Evolutionary conservation across 2,888 invertebrate species (phyloP).

Genomic region (Drosophila bunnanda): DNA sequence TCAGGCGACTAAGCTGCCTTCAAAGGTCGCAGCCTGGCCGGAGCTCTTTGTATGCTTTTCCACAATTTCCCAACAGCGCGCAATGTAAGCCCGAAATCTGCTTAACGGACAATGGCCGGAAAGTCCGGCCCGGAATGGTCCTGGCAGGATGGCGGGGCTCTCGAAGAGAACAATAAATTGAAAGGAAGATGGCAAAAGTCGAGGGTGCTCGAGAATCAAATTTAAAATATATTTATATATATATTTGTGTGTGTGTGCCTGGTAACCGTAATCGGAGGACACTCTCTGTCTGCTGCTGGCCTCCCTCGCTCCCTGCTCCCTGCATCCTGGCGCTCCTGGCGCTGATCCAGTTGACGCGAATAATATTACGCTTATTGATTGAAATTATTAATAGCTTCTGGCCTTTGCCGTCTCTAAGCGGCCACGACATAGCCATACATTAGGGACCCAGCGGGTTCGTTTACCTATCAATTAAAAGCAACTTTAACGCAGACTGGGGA

Average conservation of each 20-base stretch:
- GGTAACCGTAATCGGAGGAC: slow-evolving; percentile 42
- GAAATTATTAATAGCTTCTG: slow-evolving; percentile 47
- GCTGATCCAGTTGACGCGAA: slow-evolving; percentile 41
- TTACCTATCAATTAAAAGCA: slow-evolving; percentile 56
- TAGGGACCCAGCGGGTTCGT: slow-evolving; percentile 51
- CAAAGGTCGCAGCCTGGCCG: slow-evolving; percentile 10
- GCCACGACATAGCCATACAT: slow-evolving; percentile 31
- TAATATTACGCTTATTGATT: slow-evolving; percentile 53
- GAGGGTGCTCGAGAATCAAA: slow-evolving; percentile 40
- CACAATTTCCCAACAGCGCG: slow-evolving; percentile 34
- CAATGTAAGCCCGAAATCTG: slow-evolving; percentile 41
- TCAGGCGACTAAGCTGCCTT: slow-evolving; percentile 27
- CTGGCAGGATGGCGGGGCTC: slow-evolving; percentile 9
- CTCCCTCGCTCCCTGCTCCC: slow-evolving; percentile 4
- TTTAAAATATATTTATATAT: slow-evolving; percentile 37
- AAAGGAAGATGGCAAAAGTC: slow-evolving; percentile 38
- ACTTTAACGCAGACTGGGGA: slow-evolving; percentile 33
- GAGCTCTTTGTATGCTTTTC: slow-evolving; percentile 26
- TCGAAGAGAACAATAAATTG: slow-evolving; percentile 34
- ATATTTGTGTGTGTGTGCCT: slow-evolving; percentile 11
- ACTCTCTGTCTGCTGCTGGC: slow-evolving; percentile 22
- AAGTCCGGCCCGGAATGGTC: slow-evolving; percentile 28
- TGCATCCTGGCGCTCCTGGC: slow-evolving; percentile 9
- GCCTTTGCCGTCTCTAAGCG: slow-evolving; percentile 42
- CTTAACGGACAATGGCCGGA: slow-evolving; percentile 36